These are phyloP conservation scores for Gambusia yucatana DNA, from an alignment of 2,797 vertebrate species.

Conservation along the genomic window DNA sequence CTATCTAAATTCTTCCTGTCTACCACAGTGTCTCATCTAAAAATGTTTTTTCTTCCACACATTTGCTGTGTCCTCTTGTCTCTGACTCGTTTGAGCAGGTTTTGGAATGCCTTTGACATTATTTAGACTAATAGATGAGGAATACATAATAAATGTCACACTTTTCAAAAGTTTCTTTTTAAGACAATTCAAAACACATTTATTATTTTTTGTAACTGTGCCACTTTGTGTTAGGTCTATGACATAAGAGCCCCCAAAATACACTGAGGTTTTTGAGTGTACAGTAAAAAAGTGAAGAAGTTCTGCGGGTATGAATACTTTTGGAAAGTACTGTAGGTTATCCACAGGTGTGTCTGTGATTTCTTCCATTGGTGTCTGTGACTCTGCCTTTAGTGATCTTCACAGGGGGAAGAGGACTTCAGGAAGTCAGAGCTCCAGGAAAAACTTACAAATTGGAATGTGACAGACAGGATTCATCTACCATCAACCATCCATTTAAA, in stretches of 20 bases:
- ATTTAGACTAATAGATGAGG: background rate
- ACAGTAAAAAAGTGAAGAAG: background rate
- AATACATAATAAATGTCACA: background rate
- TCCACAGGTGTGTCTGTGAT: background rate
- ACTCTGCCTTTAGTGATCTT: background rate
- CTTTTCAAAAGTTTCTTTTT: background rate
- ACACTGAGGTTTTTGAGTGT: background rate
- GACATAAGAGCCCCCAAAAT: background rate
- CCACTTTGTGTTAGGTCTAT: background rate
- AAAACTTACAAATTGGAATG: background rate
- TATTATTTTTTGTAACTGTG: background rate
- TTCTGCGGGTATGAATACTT: background rate
- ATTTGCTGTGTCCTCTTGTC: background rate
- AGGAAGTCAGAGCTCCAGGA: background rate
- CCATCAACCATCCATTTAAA: constrained; percentile 3
- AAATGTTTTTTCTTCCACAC: background rate
- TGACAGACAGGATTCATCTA: constrained; percentile 7
- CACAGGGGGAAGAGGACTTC: background rate
- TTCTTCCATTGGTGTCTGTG: background rate
- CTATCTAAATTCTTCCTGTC: too few relatives aligned
- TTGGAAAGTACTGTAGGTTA: background rate
- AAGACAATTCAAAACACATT: background rate
- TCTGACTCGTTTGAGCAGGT: background rate
- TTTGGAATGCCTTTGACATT: background rate
- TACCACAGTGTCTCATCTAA: background rate